Conservation (phyloP, 2,797 vertebrate species). For the Borostomias antarcticus region DNA sequence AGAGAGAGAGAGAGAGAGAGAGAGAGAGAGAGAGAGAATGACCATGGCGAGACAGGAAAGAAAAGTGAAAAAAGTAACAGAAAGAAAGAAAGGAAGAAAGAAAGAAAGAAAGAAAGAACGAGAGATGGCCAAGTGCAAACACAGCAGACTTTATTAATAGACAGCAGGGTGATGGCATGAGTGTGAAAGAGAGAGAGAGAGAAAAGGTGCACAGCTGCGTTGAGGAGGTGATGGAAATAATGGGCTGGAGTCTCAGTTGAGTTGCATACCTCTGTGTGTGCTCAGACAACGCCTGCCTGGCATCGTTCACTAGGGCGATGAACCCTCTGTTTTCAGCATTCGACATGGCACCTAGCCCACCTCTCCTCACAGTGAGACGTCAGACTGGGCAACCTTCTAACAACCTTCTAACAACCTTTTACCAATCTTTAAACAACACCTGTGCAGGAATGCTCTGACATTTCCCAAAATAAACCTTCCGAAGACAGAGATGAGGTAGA, state of each 20-base stretch:
- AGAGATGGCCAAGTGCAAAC: slow-evolving; percentile 6
- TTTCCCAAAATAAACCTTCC: not conserved
- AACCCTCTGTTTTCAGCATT: too few relatives aligned
- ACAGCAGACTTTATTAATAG: slow-evolving; percentile 44
- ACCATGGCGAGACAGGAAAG: not conserved
- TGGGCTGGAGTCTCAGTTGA: too few relatives aligned
- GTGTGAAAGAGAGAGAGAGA: slow-evolving; percentile 10
- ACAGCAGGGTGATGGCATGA: slow-evolving; percentile 31
- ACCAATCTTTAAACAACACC: too few relatives aligned
- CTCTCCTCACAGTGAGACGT: too few relatives aligned
- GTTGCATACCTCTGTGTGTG: not conserved
- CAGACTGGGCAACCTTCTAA: too few relatives aligned
- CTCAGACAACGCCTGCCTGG: too few relatives aligned
- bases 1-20: not conserved
- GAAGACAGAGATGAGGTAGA: not conserved
- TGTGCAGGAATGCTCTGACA: too few relatives aligned
- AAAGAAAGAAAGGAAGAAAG: not conserved
- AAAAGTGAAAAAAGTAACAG: not conserved
- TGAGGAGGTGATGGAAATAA: not conserved
- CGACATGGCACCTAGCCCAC: too few relatives aligned
- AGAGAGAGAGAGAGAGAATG: not conserved
- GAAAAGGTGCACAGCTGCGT: not conserved
- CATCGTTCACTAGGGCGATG: too few relatives aligned
- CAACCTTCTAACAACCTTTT: too few relatives aligned
- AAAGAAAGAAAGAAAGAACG: not conserved